Base-by-base conservation (phyloP, 2,888 invertebrate species). In the Pollenia griseotomentosa region DNA sequence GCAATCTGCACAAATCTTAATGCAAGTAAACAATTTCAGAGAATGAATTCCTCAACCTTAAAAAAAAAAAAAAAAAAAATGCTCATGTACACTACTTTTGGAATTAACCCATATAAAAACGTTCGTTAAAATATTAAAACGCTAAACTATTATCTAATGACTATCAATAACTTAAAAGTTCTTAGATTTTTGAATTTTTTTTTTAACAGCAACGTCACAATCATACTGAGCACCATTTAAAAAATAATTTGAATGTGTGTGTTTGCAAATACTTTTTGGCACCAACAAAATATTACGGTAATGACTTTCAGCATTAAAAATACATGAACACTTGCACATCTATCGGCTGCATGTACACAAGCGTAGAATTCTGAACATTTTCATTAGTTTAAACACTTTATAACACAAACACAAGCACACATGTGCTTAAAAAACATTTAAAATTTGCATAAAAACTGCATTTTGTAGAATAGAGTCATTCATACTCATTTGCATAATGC, bases 331-430 rank as follows among this genome's bases (percentile, higher is more conserved):
- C 63, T 68, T 42, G 40, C 61, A 77, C 59, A 70, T 46, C 51
- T 48, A 55, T 63, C 14, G 44, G 40, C 46, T 48, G 19, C 44
- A 66, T 51, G 48, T 8, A 40, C n/a, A 53, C 61, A 70, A 14
- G 70, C 79, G 61, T 81, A 55, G 53, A 71, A 77, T 61, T 68
- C 12, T 61, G 48, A 57, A 61, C 70, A 83, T 71, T 83, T 83
- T 71, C 77, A 83, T 83, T 78, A 83, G 48, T 65, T 78, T 83
- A 83, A 83, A 83, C 71, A 71, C 55, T 83, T 77, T 70, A 77
- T 83, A 63, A 46, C 14, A 51, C 42, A 57, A 19, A 40, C 16
- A 68, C 23, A 16, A 7, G 14, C 42, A 44, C 33, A 40, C 46
- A 40, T 55, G 42, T 59, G 23, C 40, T 53, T 44, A 53, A 11